Evolutionary conservation across 2,797 vertebrate genomes (phyloP).

Genomic region (Nasua narica): DNA sequence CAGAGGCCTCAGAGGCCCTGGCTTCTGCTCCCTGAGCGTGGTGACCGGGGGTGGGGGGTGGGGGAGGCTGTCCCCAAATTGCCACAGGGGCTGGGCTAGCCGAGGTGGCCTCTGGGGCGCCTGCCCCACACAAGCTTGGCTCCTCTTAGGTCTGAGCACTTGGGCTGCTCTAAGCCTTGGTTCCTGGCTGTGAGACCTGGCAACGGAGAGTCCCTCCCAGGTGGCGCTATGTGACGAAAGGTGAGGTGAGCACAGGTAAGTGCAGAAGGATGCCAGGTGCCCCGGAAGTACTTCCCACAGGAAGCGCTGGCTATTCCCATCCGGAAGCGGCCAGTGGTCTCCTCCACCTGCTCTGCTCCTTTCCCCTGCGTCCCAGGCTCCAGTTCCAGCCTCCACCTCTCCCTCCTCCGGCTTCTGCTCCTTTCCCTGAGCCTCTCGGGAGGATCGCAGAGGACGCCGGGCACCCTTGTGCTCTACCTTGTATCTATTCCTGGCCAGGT

Average conservation of each 20-base stretch:
- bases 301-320: rapidly evolving
- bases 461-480: too few species aligned
- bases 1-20: background rate
- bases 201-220: background rate
- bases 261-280: rapidly evolving
- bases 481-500: background rate
- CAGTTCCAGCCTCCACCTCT: background rate
- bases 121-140: too few species aligned
- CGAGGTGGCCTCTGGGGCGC: background rate
- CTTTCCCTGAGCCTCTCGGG: background rate
- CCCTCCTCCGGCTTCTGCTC: rapidly evolving
- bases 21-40: background rate
- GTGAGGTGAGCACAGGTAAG: background rate
- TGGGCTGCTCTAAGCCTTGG: background rate
- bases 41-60: too few species aligned
- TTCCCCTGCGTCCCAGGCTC: background rate
- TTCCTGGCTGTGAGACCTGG: background rate
- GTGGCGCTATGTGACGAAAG: background rate
- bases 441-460: rapidly evolving
- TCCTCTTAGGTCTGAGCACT: background rate
- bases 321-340: background rate
- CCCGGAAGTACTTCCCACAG: rapidly evolving
- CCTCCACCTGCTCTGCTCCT: rapidly evolving
- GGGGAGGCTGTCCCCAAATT: too few species aligned
- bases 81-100: rapidly evolving